phyloP scores from a whole-genome alignment of 2,113 vertebrate genomes.

The Orthonyx spaldingii region DNA sequence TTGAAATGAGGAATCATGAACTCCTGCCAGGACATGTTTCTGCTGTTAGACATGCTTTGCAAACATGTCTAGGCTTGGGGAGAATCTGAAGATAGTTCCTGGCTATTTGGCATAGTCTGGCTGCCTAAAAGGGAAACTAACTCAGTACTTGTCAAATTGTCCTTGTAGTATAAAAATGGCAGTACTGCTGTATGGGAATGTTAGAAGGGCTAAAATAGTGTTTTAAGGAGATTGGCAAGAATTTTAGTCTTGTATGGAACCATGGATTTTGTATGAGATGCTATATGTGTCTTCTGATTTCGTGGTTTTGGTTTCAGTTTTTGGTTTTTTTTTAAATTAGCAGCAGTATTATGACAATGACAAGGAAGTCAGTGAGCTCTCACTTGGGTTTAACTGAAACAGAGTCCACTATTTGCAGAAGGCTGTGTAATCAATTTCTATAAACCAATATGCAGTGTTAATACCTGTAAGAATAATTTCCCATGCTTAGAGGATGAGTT shows the following conservation, averaged over 20 bases:
- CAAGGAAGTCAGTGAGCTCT: not conserved
- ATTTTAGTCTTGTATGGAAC: not conserved
- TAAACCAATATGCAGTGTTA: not conserved
- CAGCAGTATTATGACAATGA: not conserved
- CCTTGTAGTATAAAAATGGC: not conserved
- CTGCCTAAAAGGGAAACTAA: not conserved
- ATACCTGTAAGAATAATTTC: not conserved
- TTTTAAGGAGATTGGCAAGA: not conserved
- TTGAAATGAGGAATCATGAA: not conserved
- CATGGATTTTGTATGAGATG: not conserved
- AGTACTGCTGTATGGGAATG: not conserved
- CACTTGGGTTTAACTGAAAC: not conserved
- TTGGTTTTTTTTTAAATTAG: not conserved
- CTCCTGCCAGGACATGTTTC: slow-evolving; percentile 1
- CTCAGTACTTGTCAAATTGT: not conserved
- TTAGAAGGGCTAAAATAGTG: not conserved
- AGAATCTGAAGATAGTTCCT: not conserved
- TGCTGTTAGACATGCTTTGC: slow-evolving; percentile 7
- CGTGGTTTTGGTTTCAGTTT: not conserved
- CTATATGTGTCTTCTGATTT: not conserved
- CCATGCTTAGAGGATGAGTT: not conserved
- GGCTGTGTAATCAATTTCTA: not conserved
- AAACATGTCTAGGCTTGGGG: not conserved
- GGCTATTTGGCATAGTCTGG: not conserved
- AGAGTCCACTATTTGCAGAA: not conserved